Evolutionary conservation across 2,888 invertebrate species (phyloP).

Genomic region (Salpingus planirostris): DNA sequence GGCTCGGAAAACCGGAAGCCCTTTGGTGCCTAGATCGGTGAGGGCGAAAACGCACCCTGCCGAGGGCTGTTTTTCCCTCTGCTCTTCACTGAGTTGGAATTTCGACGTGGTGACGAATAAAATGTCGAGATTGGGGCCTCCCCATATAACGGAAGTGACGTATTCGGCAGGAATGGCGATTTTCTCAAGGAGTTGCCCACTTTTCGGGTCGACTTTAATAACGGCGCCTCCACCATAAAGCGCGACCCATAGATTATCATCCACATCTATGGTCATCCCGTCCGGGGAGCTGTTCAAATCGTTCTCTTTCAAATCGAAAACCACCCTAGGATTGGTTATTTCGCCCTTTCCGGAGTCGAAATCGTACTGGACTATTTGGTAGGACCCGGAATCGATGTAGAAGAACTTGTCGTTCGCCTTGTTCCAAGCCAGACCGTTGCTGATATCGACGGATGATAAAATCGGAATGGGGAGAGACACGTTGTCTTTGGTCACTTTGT

Average conservation of each 20-base stretch:
- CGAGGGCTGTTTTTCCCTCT: slow-evolving; percentile 32
- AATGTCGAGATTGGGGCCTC: slow-evolving; percentile 49
- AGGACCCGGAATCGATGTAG: slow-evolving; percentile 64
- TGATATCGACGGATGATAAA: slow-evolving; percentile 48
- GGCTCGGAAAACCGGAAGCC: slow-evolving; percentile 25
- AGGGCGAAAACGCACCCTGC: slow-evolving; percentile 42
- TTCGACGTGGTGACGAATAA: slow-evolving; percentile 52
- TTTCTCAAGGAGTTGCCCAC: slow-evolving; percentile 36
- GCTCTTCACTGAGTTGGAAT: slow-evolving; percentile 19
- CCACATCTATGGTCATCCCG: slow-evolving; percentile 66
- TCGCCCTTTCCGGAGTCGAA: slow-evolving; percentile 49
- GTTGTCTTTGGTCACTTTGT: slow-evolving; percentile 42
- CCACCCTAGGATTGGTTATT: slow-evolving; percentile 35
- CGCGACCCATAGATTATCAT: slow-evolving; percentile 72
- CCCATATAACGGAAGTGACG: slow-evolving; percentile 54
- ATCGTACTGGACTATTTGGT: slow-evolving; percentile 59
- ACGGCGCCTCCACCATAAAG: slow-evolving; percentile 56
- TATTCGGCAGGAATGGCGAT: slow-evolving; percentile 47
- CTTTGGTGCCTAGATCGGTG: slow-evolving; percentile 26
- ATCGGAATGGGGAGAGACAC: slow-evolving; percentile 35
- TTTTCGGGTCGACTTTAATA: slow-evolving; percentile 43
- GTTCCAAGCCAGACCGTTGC: slow-evolving; percentile 76
- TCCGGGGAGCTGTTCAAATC: slow-evolving; percentile 19
- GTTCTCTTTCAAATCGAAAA: slow-evolving; percentile 23
- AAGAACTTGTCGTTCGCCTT: slow-evolving; percentile 59